Conservation (phyloP, 2,113 vertebrate species). For the Martes martes region DNA sequence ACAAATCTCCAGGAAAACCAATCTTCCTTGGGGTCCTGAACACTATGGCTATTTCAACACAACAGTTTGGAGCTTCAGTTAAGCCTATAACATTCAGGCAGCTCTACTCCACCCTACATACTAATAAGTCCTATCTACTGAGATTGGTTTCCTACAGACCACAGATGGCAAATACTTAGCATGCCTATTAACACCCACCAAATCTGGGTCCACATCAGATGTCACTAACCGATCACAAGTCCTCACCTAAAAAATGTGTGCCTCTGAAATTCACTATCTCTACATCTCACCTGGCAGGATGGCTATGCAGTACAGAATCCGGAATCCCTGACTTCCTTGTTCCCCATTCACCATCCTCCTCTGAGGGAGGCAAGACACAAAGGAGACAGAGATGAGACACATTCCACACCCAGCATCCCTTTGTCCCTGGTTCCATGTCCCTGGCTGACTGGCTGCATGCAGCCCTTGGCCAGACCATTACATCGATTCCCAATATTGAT, state of each 20-base stretch:
- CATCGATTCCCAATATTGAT: slow-evolving; percentile 50
- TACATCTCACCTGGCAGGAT: background rate
- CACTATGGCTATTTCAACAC: background rate
- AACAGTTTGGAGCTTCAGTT: background rate
- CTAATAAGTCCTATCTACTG: background rate
- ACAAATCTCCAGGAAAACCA: background rate
- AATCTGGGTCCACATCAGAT: background rate
- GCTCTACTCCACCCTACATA: background rate
- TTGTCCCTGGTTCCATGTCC: background rate
- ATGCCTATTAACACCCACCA: background rate
- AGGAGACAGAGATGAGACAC: background rate
- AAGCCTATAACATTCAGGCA: background rate
- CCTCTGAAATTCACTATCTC: background rate
- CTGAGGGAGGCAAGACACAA: background rate
- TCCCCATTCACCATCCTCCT: too few species aligned
- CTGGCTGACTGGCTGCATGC: background rate
- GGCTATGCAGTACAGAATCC: background rate
- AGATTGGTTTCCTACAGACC: background rate
- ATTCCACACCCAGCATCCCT: background rate
- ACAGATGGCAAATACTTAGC: background rate
- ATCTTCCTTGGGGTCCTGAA: background rate
- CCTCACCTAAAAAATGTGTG: background rate
- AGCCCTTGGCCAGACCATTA: background rate
- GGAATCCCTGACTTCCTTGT: background rate
- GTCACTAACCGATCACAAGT: background rate